Evolutionary conservation across 2,797 vertebrate species (phyloP).

Genomic region (Falco concolor): DNA sequence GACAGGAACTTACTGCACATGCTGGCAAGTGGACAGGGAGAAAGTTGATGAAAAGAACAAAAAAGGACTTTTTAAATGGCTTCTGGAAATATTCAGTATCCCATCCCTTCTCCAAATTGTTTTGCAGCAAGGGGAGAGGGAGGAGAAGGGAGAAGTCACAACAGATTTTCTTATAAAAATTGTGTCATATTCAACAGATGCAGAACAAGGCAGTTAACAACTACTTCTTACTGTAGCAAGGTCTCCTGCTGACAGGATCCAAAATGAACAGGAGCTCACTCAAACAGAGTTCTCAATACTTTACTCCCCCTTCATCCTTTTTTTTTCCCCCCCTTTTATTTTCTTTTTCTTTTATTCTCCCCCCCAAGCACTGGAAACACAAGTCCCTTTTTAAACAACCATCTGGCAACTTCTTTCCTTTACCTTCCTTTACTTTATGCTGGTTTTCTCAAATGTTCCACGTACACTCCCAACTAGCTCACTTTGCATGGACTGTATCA

Average conservation of each 20-base stretch:
- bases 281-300: not conserved
- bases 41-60: constrained; percentile 68
- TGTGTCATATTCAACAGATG: not conserved
- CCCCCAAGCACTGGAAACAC: not conserved
- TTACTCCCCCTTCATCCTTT: not conserved
- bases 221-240: not conserved
- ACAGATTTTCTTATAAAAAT: constrained; percentile 16
- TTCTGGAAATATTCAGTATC: constrained; percentile 65
- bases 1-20: constrained; percentile 68
- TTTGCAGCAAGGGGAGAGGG: not conserved
- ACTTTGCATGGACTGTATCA: not conserved
- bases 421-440: not conserved
- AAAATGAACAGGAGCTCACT: not conserved
- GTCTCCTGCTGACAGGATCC: not conserved
- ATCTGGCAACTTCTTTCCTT: not conserved
- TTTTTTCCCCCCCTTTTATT: not conserved
- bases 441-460: not conserved
- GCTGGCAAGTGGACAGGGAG: constrained; percentile 59
- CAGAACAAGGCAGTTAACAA: not conserved
- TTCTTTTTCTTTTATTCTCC: not conserved
- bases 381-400: not conserved
- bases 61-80: constrained; percentile 39
- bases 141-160: not conserved
- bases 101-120: constrained; percentile 4
- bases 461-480: not conserved